A percentile compares a stretch with the other conserved stretches of the same genome.
These are phyloP conservation scores for Microctenopoma steveboyesi DNA, from an alignment of 2,797 vertebrate species.

Conservation along the genomic window DNA sequence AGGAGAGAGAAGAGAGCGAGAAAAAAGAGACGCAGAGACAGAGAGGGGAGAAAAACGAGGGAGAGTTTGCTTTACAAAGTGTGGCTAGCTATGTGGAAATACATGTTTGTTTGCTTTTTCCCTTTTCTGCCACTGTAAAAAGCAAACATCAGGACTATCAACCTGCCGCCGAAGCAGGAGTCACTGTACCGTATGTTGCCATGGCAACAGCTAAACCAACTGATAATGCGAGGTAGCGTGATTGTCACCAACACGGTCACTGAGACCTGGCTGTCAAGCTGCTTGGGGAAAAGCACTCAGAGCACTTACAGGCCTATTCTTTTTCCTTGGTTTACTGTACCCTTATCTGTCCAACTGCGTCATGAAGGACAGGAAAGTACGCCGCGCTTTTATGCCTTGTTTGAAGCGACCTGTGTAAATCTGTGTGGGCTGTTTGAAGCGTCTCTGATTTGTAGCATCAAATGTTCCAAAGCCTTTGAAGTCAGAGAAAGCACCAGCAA, in stretches of 20 bases:
- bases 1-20: constrained; percentile 22
- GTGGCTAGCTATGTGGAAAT: constrained; percentile 56
- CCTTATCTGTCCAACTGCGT: constrained; percentile 56
- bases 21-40: constrained; percentile 26
- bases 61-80: constrained; percentile 54
- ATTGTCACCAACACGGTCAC: constrained; percentile 80
- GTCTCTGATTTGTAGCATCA: constrained; percentile 58
- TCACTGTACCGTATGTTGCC: constrained; percentile 72
- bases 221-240: constrained; percentile 71
- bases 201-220: constrained; percentile 78
- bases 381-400: constrained; percentile 34
- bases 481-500: constrained; percentile 48
- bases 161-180: constrained; percentile 54
- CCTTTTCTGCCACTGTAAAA: constrained; percentile 62
- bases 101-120: constrained; percentile 2
- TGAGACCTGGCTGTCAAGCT: constrained; percentile 77
- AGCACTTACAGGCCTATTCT: constrained; percentile 67
- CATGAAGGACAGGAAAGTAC: constrained; percentile 56
- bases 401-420: constrained; percentile 57
- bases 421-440: constrained; percentile 60
- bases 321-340: constrained; percentile 56
- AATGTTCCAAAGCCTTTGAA: constrained; percentile 61
- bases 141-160: constrained; percentile 72
- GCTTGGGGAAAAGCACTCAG: constrained; percentile 70
- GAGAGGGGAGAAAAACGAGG: constrained; percentile 45